Conservation (phyloP, 2,888 invertebrate genomes). For the Netelia melanura region DNA sequence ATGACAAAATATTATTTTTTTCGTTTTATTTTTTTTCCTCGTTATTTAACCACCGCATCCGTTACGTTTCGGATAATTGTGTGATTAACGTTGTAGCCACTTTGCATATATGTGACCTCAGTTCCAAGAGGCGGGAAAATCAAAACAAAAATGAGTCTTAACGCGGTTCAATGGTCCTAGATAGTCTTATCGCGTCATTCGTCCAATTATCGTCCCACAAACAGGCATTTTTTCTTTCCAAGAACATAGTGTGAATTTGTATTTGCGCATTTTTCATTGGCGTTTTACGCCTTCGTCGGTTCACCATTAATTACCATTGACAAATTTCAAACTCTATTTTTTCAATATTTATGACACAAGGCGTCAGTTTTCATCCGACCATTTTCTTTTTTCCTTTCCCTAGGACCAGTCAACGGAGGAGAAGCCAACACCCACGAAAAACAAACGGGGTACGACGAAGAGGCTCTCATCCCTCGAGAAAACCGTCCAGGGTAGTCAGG, state of each 20-base stretch:
- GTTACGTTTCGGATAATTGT: background rate
- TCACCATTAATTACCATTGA: background rate
- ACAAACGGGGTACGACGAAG: slow-evolving; percentile 85
- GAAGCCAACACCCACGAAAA: slow-evolving; percentile 82
- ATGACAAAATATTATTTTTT: background rate
- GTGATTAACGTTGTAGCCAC: background rate
- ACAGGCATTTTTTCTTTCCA: slow-evolving; percentile 14
- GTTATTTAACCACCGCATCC: background rate
- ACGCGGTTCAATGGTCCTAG: slow-evolving; percentile 75
- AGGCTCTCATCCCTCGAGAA: slow-evolving; percentile 85
- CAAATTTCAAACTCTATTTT: background rate
- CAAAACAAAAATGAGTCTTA: slow-evolving; percentile 55
- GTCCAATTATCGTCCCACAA: slow-evolving; percentile 59
- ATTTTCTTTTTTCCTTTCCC: slow-evolving; percentile 56
- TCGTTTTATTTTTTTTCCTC: background rate
- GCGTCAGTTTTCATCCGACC: background rate
- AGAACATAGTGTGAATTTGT: slow-evolving; percentile 7
- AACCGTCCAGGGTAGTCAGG: slow-evolving; percentile 86
- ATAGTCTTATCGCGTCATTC: slow-evolving; percentile 74
- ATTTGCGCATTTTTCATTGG: background rate
- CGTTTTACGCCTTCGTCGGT: background rate
- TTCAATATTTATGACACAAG: background rate
- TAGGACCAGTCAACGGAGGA: slow-evolving; percentile 81
- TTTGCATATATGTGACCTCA: slow-evolving; percentile 25
- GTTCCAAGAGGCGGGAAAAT: slow-evolving; percentile 71